Evolutionary conservation across 2,113 vertebrate species (phyloP).

Genomic region (Anguilla rostrata): DNA sequence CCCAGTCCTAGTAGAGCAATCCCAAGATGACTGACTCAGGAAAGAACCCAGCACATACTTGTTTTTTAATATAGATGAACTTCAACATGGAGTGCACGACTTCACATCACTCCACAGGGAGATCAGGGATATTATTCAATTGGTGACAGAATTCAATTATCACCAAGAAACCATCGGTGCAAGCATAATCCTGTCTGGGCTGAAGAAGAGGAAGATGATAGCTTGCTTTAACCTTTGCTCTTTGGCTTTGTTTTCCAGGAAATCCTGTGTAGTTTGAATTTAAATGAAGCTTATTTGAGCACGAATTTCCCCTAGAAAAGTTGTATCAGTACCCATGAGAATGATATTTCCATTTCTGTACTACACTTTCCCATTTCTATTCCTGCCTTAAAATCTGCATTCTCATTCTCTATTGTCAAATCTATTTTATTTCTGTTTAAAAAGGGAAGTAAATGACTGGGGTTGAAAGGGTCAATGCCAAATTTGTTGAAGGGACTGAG

Average conservation of each 20-base stretch:
- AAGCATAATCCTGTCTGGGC: constrained; percentile 28
- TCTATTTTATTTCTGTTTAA: constrained; percentile 29
- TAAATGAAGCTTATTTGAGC: constrained; percentile 18
- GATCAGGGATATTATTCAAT: constrained; percentile 20
- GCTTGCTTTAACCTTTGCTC: constrained; percentile 23
- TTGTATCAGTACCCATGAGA: background rate
- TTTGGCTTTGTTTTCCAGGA: constrained; percentile 6
- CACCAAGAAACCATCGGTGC: constrained; percentile 24
- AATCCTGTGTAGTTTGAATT: constrained; percentile 13
- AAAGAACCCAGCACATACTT: background rate
- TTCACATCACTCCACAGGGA: constrained; percentile 27
- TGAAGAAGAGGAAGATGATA: constrained; percentile 21
- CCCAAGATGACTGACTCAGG: background rate
- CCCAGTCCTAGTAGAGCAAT: background rate
- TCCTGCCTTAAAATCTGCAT: background rate
- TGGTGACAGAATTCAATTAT: constrained; percentile 33
- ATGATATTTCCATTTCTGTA: background rate
- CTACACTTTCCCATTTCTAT: background rate
- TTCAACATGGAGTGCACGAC: constrained; percentile 10
- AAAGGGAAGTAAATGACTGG: constrained; percentile 14
- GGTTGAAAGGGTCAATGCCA: background rate
- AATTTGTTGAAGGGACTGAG: background rate
- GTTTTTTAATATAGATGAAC: background rate
- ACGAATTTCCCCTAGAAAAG: background rate
- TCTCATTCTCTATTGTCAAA: background rate